Evolutionary conservation across 2,888 invertebrate genomes (phyloP).

Genomic region (Allophyes oxyacanthae): DNA sequence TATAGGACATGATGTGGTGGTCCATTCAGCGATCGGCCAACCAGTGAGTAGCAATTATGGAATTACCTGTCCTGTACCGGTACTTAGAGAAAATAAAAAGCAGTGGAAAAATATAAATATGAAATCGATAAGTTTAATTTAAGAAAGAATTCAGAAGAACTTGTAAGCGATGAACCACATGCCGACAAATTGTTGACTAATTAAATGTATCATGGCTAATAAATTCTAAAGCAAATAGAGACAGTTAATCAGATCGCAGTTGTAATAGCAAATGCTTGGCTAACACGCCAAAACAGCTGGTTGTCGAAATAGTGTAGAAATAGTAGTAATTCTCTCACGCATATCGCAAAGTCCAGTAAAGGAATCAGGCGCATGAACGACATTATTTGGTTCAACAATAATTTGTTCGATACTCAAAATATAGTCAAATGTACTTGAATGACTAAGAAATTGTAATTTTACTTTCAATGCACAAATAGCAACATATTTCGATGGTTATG

Average conservation of each 20-base stretch:
- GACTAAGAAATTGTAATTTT: too few relatives aligned
- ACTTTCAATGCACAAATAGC: too few relatives aligned
- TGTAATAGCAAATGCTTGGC: constrained; percentile 42
- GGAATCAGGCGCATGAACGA: neutral
- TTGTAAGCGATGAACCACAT: constrained; percentile 5
- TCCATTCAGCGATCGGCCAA: neutral
- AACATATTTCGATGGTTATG: too few relatives aligned
- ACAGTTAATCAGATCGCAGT: constrained; percentile 45
- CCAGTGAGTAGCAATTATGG: neutral
- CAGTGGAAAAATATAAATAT: too few relatives aligned
- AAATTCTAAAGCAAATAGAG: constrained; percentile 44
- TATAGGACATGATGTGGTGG: neutral
- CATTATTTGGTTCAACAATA: too few relatives aligned
- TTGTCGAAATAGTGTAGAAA: constrained; percentile 34
- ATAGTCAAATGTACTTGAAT: too few relatives aligned
- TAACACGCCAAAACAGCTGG: constrained; percentile 41
- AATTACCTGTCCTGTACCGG: neutral
- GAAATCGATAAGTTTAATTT: too few relatives aligned
- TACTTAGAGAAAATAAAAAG: neutral
- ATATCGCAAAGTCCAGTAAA: neutral
- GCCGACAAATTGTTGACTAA: constrained; percentile 41
- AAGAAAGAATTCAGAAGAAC: too few relatives aligned
- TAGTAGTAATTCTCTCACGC: constrained; percentile 22
- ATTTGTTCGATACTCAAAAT: too few relatives aligned
- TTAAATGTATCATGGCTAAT: constrained; percentile 39